phyloP scores from a whole-genome alignment of 2,888 invertebrate genomes.

The Callyntrura sp. region DNA sequence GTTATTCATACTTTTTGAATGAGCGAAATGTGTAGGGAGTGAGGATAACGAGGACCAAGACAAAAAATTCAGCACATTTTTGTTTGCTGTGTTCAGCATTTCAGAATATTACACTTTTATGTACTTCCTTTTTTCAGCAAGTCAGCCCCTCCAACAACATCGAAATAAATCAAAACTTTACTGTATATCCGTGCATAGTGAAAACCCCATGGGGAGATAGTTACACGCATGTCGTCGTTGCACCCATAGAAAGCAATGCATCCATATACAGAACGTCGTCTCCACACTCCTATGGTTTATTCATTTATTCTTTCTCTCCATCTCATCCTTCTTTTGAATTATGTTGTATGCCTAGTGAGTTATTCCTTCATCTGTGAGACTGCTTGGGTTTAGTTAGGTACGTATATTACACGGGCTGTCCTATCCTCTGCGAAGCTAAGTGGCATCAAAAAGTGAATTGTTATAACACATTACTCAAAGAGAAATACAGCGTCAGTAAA shows the following conservation, averaged over 20 bases:
- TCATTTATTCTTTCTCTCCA: slow-evolving; percentile 30
- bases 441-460: neutral
- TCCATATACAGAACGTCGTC: neutral
- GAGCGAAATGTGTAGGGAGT: neutral
- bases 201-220: slow-evolving; percentile 71
- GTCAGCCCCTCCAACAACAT: slow-evolving; percentile 57
- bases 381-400: neutral
- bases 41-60: neutral
- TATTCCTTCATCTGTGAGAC: neutral
- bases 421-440: neutral
- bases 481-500: slow-evolving; percentile 33
- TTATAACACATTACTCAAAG: slow-evolving; percentile 35
- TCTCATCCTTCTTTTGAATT: slow-evolving; percentile 24
- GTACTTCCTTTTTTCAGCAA: slow-evolving; percentile 57
- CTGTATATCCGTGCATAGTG: slow-evolving; percentile 24
- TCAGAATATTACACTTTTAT: no score
- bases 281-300: slow-evolving; percentile 61
- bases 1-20: neutral
- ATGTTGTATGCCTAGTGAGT: neutral
- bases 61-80: slow-evolving; percentile 35
- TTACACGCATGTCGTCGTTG: slow-evolving; percentile 40
- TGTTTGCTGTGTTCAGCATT: slow-evolving; percentile 18
- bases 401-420: neutral
- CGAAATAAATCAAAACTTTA: slow-evolving; percentile 65
- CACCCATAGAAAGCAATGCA: slow-evolving; percentile 13